A percentile compares a stretch with the other conserved stretches of the same genome.
Evolutionary conservation across 2,113 vertebrate genomes (phyloP).

Genomic region (Chinchilla lanigera): DNA sequence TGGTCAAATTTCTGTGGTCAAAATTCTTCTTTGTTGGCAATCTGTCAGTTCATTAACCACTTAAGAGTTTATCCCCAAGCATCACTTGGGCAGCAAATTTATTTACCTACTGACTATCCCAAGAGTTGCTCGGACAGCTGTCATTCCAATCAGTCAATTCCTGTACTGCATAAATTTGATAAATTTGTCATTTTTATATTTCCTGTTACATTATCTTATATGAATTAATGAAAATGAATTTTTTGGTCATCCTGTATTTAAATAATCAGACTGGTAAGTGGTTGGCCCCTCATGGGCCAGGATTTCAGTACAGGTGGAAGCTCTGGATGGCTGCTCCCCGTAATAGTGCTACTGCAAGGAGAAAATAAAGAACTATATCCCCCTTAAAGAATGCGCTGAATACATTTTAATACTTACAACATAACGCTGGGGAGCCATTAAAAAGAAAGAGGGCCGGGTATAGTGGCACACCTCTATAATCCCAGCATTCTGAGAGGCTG

Average conservation of each 20-base stretch:
- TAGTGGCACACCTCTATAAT: background rate
- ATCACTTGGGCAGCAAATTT: background rate
- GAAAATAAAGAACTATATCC: background rate
- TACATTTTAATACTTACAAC: background rate
- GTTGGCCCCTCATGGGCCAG: background rate
- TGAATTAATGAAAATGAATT: background rate
- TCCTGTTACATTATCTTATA: background rate
- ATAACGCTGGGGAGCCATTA: background rate
- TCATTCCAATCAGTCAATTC: background rate
- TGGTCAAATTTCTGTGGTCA: background rate
- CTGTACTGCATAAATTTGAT: background rate
- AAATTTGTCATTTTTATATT: background rate
- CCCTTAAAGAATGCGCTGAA: background rate
- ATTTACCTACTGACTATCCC: too few species aligned
- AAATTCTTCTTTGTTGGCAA: background rate
- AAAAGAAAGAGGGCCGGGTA: background rate
- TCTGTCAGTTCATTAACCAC: background rate
- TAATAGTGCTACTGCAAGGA: background rate
- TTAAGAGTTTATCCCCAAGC: background rate
- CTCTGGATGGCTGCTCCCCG: background rate
- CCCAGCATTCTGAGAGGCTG: background rate
- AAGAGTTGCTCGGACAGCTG: background rate
- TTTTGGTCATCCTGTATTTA: background rate
- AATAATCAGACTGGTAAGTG: background rate
- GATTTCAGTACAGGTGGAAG: background rate